Base-by-base conservation (phyloP, 2,113 vertebrate genomes). In the Raja brachyura region DNA sequence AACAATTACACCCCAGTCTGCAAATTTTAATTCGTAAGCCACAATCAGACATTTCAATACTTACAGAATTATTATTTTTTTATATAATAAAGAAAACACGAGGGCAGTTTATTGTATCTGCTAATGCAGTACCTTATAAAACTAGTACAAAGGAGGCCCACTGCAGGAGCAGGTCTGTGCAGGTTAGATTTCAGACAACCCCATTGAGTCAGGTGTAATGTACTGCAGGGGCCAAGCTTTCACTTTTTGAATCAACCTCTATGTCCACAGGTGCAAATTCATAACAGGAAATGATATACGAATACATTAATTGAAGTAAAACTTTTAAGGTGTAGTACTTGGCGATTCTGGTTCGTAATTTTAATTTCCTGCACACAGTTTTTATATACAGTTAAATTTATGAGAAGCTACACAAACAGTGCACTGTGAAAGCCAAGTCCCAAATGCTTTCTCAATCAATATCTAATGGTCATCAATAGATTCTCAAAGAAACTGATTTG, bases 11-110 rank as follows among this genome's bases (percentile, higher is more conserved):
- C 61, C 81, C 48, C 59, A 86, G 54, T 59, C 13, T 86, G 81
- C 3, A 59, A 59, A 86, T 86, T 86, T 86, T 86, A 86, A 86
- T 86, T 86, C 59, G 25, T 86, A 86, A 86, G 81, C 81, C 20
- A 86, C 81, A 86, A 86, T 9, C 39, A 56, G 59, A 85, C 81
- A 85, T 85, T 56, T 85, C 9, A 85, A 63, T 20, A 16, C 63
- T 90, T 90, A 90, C 59, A 90, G 28, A 90, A 90, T 31, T 88
- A 56, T 63, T 31, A n/a, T 59, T 90, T 28, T 61, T 33, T 81
- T 39, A 48, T 48, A 48, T 48, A 48, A 48, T 25, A 54, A 18
- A 81, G 14, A 81, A 25, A 66, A 90, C 31, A 63, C 28, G 13
- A 28, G 61, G 86, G 61, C n/a, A 39, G 61, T 90, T 90, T 90